phyloP scores from a whole-genome alignment of 2,113 vertebrate genomes.

The Nicator chloris region DNA sequence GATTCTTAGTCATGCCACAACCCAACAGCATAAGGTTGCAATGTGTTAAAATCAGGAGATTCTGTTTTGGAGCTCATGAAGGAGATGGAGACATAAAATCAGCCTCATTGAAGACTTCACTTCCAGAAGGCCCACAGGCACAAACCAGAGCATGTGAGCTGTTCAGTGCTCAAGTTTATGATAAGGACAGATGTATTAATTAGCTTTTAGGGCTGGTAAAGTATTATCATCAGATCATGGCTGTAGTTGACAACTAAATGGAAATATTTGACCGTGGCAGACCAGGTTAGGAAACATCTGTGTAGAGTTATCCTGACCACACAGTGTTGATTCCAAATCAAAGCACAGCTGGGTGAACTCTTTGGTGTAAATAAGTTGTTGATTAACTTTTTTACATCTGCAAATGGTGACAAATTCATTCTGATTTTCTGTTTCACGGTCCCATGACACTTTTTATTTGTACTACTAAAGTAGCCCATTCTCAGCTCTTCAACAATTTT shows the following conservation, averaged over 20 bases:
- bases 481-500: neutral
- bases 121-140: neutral
- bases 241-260: neutral
- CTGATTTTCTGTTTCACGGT: neutral
- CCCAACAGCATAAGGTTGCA: neutral
- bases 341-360: neutral
- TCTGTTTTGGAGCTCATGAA: neutral
- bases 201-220: neutral
- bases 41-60: neutral
- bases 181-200: neutral
- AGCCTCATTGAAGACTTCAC: neutral
- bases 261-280: neutral
- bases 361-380: neutral
- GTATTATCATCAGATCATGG: neutral
- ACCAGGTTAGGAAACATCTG: neutral
- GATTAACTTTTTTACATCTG: neutral
- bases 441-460: neutral
- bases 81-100: neutral
- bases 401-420: neutral
- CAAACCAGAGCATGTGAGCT: neutral
- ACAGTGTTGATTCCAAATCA: neutral
- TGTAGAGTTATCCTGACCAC: neutral
- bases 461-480: neutral
- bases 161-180: neutral
- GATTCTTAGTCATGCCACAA: neutral